Evolutionary conservation across 1,140 invertebrate species (phyloP).

Genomic region (Polypedilum pembai): DNA sequence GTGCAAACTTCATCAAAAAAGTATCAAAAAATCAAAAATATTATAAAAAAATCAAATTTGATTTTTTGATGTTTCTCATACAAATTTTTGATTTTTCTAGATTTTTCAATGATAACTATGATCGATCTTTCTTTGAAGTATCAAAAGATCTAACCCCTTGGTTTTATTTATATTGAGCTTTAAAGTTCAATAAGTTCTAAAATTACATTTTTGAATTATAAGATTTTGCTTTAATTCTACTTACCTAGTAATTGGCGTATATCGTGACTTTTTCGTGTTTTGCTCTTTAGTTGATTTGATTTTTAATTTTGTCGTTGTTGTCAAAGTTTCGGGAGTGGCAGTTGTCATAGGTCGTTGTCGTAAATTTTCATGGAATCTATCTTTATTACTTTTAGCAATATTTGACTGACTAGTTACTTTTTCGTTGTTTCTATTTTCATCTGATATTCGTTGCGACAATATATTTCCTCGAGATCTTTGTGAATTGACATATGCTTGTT

Average conservation of each 20-base stretch:
- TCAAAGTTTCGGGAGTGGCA: background rate
- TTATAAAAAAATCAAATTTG: no score
- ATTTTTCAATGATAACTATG: no score
- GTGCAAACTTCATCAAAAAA: no score
- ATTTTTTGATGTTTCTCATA: no score
- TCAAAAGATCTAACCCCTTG: no score
- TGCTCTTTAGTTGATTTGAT: background rate
- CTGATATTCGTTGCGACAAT: background rate
- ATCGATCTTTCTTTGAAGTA: no score
- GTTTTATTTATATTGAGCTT: no score
- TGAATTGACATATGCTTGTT: background rate
- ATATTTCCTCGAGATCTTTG: background rate
- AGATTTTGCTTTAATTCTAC: background rate
- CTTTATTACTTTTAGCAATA: background rate
- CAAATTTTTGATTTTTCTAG: no score
- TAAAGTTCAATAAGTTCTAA: no score
- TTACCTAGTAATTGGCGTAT: slow-evolving; percentile 12
- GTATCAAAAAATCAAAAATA: no score
- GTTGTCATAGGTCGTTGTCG: background rate
- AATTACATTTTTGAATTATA: no score
- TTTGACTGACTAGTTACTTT: background rate
- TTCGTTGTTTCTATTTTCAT: slow-evolving; percentile 13
- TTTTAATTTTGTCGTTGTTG: background rate
- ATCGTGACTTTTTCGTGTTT: background rate
- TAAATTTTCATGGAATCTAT: background rate